Percentiles rank a stretch among this genome's conserved stretches.
Evolutionary conservation across 2,113 vertebrate species (phyloP).

Genomic region (Gadus chalcogrammus): DNA sequence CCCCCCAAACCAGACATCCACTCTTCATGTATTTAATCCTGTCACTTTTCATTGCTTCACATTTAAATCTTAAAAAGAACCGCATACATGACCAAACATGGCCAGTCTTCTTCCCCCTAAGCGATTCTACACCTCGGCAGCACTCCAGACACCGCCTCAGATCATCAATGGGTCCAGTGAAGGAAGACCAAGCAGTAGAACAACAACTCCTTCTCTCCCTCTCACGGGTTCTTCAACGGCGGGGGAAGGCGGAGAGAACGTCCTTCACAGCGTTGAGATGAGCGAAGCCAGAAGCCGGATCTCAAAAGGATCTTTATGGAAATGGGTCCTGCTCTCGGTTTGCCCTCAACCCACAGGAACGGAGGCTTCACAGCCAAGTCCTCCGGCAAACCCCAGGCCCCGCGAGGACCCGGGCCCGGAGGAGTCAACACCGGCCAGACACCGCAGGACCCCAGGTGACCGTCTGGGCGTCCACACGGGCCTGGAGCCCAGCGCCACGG

Average conservation of each 20-base stretch:
- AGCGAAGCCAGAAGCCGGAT: conserved; percentile 55
- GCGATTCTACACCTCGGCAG: conserved; percentile 33
- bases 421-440: conserved; percentile 9
- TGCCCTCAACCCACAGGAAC: conserved; percentile 56
- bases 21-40: conserved; percentile 37
- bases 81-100: conserved; percentile 58
- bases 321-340: conserved; percentile 43
- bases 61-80: conserved; percentile 45
- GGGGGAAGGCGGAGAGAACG: conserved; percentile 20
- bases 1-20: conserved; percentile 25
- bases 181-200: conserved; percentile 7
- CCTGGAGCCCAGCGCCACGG: conserved; percentile 39
- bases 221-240: conserved; percentile 22
- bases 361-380: conserved; percentile 61
- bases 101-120: conserved; percentile 42
- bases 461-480: conserved; percentile 13
- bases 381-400: conserved; percentile 44
- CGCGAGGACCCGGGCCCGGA: conserved; percentile 43
- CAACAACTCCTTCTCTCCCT: conserved; percentile 5
- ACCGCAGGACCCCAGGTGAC: conserved; percentile 27
- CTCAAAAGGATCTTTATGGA: conserved; percentile 28
- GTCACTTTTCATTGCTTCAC: conserved; percentile 54
- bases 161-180: conserved; percentile 32
- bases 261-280: conserved; percentile 17
- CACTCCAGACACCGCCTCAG: neutral